Evolutionary conservation across 1,140 invertebrate genomes (phyloP).

Genomic region (Apis laboriosa): DNA sequence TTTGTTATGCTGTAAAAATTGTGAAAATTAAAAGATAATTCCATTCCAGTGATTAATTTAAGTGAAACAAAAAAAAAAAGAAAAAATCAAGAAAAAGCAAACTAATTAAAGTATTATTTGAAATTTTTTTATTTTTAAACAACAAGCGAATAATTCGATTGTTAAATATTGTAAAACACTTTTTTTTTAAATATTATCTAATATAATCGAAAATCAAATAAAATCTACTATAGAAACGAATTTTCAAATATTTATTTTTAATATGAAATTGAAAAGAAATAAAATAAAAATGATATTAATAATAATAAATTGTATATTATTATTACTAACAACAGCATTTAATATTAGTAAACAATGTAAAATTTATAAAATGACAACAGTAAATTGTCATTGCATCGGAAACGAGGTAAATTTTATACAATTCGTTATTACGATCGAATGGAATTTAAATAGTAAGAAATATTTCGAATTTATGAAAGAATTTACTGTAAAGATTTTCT

Average conservation of each 20-base stretch:
- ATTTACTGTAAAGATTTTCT: neutral
- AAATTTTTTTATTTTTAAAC: too few species aligned
- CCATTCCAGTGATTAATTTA: neutral
- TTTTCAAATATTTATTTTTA: neutral
- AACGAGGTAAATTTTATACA: conserved; percentile 56
- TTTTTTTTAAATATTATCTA: neutral
- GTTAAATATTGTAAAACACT: too few species aligned
- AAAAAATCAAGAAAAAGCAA: neutral
- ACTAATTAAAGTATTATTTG: too few species aligned
- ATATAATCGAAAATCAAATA: neutral
- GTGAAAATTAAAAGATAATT: neutral
- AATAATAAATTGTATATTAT: neutral
- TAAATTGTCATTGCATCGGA: conserved; percentile 62
- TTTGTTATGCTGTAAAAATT: neutral
- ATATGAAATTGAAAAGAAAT: too few species aligned
- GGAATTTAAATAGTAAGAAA: neutral
- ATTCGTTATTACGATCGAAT: too few species aligned
- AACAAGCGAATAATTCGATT: too few species aligned
- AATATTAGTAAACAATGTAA: conserved; percentile 62
- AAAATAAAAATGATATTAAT: conserved; percentile 1
- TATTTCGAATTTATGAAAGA: neutral
- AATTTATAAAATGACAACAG: conserved; percentile 42
- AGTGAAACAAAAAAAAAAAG: neutral
- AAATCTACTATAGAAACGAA: neutral
- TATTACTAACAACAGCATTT: conserved; percentile 11